A percentile compares a stretch with the other conserved stretches of the same genome.
phyloP scores from a whole-genome alignment of 2,797 vertebrate genomes.

The Rhinoraja longicauda region DNA sequence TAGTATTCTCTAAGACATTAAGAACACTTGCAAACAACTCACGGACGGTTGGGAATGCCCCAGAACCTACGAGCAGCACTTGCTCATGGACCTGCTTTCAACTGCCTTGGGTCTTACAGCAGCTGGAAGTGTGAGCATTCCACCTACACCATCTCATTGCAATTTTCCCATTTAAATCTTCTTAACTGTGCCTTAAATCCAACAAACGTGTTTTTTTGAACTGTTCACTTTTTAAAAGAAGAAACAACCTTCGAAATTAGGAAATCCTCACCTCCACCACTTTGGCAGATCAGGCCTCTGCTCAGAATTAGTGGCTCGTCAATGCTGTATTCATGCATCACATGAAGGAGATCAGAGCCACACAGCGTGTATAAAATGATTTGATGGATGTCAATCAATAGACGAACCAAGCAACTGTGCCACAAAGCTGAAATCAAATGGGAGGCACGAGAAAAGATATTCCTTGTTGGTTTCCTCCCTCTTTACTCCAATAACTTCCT shows the following conservation, averaged over 20 bases:
- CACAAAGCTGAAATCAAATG: background rate
- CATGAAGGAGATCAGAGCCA: background rate
- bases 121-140: background rate
- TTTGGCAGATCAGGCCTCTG: background rate
- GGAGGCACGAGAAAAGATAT: background rate
- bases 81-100: background rate
- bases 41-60: background rate
- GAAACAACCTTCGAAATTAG: too few species aligned
- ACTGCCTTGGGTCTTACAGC: background rate
- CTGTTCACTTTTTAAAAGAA: background rate
- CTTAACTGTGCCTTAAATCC: background rate
- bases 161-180: background rate
- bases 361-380: background rate
- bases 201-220: background rate
- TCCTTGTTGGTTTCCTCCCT: background rate
- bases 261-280: background rate
- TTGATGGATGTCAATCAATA: background rate
- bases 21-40: background rate
- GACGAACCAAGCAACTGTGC: background rate
- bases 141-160: background rate
- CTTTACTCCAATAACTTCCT: background rate
- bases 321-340: background rate
- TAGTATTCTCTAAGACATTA: background rate
- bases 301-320: background rate
- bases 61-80: background rate